These are phyloP conservation scores for Microcaecilia unicolor DNA, from an alignment of 2,797 vertebrate species.

Conservation along the genomic window DNA sequence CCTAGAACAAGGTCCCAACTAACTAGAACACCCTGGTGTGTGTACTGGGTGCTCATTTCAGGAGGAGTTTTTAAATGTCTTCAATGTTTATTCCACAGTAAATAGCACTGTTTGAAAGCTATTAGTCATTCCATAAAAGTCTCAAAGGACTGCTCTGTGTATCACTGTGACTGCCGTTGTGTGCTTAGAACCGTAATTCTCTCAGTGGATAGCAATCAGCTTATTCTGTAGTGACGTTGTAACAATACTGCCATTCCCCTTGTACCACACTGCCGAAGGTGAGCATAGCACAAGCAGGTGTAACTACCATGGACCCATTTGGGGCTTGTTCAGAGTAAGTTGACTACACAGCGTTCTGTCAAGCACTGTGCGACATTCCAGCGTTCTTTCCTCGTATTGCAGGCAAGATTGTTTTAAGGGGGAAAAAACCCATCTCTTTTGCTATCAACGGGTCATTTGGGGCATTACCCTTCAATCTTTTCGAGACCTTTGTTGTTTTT, in stretches of 20 bases:
- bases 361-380: slow-evolving; percentile 97
- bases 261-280: slow-evolving; percentile 78
- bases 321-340: slow-evolving; percentile 43
- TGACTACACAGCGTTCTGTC: slow-evolving; percentile 86
- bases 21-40: slow-evolving; percentile 88
- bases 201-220: slow-evolving; percentile 88
- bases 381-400: slow-evolving; percentile 13
- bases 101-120: slow-evolving; percentile 96
- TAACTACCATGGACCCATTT: slow-evolving; percentile 57
- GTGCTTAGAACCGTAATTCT: slow-evolving; percentile 95
- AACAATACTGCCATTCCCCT: slow-evolving; percentile 82
- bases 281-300: slow-evolving; percentile 61
- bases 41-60: slow-evolving; percentile 87
- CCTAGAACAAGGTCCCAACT: slow-evolving; percentile 72
- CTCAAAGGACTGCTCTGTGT: slow-evolving; percentile 94
- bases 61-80: slow-evolving; percentile 96
- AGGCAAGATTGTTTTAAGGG: slow-evolving; percentile 14
- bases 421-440: slow-evolving; percentile 22
- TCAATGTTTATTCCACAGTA: slow-evolving; percentile 95
- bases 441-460: slow-evolving; percentile 34
- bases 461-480: slow-evolving; percentile 25
- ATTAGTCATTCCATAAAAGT: slow-evolving; percentile 97
- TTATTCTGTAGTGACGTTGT: slow-evolving; percentile 92
- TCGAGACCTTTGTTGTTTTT: slow-evolving; percentile 19
- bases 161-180: slow-evolving; percentile 98